Evolutionary conservation across 2,888 invertebrate species (phyloP), one percentile per base, ranked within the genome.

Genomic region (Apodemia duryi): DNA sequence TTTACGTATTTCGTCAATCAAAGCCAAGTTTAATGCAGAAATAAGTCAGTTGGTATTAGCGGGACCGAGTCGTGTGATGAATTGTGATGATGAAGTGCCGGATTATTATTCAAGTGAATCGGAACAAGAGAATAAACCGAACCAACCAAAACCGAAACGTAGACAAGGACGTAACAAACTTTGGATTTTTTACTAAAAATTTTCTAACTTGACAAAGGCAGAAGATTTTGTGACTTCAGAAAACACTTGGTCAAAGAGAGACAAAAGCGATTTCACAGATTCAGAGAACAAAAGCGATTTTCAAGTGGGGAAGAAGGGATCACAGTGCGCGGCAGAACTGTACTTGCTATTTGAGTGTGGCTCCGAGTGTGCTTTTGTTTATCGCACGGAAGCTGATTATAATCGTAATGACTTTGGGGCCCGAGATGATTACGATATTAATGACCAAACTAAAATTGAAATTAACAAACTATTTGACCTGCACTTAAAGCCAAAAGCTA

Each of bases 21-120:
- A 51, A 21, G 51, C n/a, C n/a, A 51, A 51, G n/a, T 51, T 51
- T 51, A 51, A 51, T n/a, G 51, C 51, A 51, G 51, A 51, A 51
- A 51, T 51, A 6, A 51, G 21, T 51, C 51, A 51, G 51, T 51
- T 51, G 21, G n/a, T 21, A 7, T n/a, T 51, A 51, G 5, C 51
- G 6, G 51, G 6, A 21, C 51, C 51, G 21, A 51, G 51, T 51
- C 51, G 21, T 51, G 51, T 21, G 51, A 51, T 21, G 21, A 51
- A 51, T 51, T 51, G 6, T 21, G 51, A 51, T 51, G 51, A 52
- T 52, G 28, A 52, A 52, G 28, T 52, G 21, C 52, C 52, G 10
- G 52, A 51, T 51, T 51, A 51, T 51, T 52, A 28, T 28, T 21
- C 52, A 6, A 52, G 52, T 21, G 6, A 52, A 52, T 52, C 28